Evolutionary conservation across 2,797 vertebrate species (phyloP).

Genomic region (Vireo griseus): DNA sequence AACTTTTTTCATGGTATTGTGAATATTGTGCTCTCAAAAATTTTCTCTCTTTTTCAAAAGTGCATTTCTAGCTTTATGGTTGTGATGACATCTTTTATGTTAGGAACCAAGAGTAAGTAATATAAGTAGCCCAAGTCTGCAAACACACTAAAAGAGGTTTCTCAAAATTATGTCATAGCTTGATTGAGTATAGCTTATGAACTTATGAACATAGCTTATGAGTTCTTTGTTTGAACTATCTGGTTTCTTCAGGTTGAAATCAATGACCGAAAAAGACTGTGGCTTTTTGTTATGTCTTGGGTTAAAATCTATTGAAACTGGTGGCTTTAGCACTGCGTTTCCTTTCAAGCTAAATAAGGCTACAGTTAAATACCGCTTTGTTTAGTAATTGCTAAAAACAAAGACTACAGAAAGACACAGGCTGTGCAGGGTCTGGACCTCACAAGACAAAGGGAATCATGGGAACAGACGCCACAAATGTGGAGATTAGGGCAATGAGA

Average conservation of each 20-base stretch:
- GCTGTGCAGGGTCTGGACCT: background rate
- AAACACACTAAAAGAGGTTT: background rate
- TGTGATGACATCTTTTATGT: background rate
- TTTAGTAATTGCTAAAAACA: slow-evolving; percentile 39
- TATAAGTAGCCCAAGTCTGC: background rate
- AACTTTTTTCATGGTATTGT: background rate
- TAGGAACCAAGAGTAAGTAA: background rate
- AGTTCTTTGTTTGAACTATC: background rate
- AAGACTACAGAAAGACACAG: background rate
- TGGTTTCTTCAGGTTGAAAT: background rate
- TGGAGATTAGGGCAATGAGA: background rate
- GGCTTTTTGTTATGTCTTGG: background rate
- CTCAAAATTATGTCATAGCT: background rate
- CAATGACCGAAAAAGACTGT: background rate
- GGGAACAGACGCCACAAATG: background rate
- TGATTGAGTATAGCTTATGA: too few relatives aligned
- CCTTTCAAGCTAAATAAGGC: slow-evolving; percentile 20
- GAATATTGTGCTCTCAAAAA: background rate
- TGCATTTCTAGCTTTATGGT: background rate
- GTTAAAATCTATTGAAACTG: background rate
- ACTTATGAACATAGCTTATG: too few relatives aligned
- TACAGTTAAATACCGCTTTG: slow-evolving; percentile 5
- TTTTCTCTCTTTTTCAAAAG: background rate
- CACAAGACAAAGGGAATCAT: background rate
- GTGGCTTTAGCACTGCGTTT: background rate